These are phyloP conservation scores for Rhynchomys soricoides DNA, from an alignment of 2,113 vertebrate species.

Conservation along the genomic window DNA sequence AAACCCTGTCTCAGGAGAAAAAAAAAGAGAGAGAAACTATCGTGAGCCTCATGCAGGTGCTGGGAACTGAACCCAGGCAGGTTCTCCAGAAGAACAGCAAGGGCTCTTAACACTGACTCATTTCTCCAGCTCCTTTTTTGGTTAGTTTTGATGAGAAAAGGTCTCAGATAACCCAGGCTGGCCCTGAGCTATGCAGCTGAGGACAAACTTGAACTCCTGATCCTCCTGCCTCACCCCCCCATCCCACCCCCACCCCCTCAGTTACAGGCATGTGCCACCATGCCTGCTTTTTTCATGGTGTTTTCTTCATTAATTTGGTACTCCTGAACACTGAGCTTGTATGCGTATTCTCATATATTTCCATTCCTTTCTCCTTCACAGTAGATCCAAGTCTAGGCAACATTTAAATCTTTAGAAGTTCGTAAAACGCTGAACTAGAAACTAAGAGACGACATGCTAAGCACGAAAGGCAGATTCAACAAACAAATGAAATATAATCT, in stretches of 20 bases:
- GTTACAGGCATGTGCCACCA: not conserved
- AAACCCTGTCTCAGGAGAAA: no score
- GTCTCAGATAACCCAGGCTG: not conserved
- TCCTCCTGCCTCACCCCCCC: not conserved
- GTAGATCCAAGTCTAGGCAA: not conserved
- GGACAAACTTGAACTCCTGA: not conserved
- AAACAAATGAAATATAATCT: not conserved
- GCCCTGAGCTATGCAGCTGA: not conserved
- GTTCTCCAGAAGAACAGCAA: not conserved
- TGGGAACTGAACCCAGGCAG: not conserved
- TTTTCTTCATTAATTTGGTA: not conserved
- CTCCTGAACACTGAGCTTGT: slow-evolving; percentile 1
- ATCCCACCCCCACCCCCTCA: not conserved
- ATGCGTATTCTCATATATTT: not conserved
- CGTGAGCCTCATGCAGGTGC: not conserved
- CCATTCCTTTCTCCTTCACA: slow-evolving; percentile 1
- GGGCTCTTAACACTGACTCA: not conserved
- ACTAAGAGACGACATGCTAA: not conserved
- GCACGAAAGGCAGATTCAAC: not conserved
- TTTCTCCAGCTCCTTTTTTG: not conserved
- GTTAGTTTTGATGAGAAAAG: not conserved
- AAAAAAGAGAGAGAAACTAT: no score
- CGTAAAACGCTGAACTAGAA: not conserved
- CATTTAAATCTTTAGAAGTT: not conserved
- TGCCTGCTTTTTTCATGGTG: not conserved